phyloP scores from a whole-genome alignment of 2,888 invertebrate species.

The Latheticus oryzae region DNA sequence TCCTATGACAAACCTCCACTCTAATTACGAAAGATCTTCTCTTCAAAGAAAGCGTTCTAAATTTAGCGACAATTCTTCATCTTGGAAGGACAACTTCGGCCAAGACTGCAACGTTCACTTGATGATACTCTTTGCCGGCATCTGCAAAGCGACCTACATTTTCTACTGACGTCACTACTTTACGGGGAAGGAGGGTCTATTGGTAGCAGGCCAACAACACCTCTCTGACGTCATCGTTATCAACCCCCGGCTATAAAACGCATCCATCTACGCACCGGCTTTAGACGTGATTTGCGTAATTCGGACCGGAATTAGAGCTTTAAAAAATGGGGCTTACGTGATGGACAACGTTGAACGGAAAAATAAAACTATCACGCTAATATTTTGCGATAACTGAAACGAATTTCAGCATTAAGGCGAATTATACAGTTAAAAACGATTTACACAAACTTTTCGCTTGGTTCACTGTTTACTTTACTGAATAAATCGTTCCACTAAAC shows the following conservation, averaged over 20 bases:
- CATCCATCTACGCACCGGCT: slow-evolving; percentile 19
- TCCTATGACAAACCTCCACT: slow-evolving; percentile 22
- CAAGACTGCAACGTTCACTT: slow-evolving; percentile 18
- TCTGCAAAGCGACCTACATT: slow-evolving; percentile 48
- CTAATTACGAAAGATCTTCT: slow-evolving; percentile 21
- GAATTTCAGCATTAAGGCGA: too few relatives aligned
- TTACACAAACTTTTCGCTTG: too few relatives aligned
- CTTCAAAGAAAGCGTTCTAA: slow-evolving; percentile 13
- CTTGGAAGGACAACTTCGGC: slow-evolving; percentile 19
- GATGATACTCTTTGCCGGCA: slow-evolving; percentile 29
- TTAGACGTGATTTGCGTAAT: slow-evolving; percentile 16
- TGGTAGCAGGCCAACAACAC: slow-evolving; percentile 46
- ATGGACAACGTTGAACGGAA: too few relatives aligned
- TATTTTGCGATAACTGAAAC: too few relatives aligned
- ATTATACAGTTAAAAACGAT: too few relatives aligned
- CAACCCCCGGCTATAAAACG: slow-evolving; percentile 34
- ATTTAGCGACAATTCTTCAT: slow-evolving; percentile 17
- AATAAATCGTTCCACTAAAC: too few relatives aligned
- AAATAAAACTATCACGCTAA: too few relatives aligned
- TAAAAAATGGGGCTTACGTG: slow-evolving; percentile 2
- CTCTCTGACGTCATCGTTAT: slow-evolving; percentile 49
- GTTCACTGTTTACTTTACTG: too few relatives aligned
- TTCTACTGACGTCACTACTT: slow-evolving; percentile 47
- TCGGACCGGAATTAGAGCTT: slow-evolving; percentile 2
- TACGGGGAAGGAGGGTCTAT: slow-evolving; percentile 37